Percentiles rank a stretch among this genome's conserved stretches.
Conservation (phyloP, 2,797 vertebrate genomes). For the Gallinago solitaria region DNA sequence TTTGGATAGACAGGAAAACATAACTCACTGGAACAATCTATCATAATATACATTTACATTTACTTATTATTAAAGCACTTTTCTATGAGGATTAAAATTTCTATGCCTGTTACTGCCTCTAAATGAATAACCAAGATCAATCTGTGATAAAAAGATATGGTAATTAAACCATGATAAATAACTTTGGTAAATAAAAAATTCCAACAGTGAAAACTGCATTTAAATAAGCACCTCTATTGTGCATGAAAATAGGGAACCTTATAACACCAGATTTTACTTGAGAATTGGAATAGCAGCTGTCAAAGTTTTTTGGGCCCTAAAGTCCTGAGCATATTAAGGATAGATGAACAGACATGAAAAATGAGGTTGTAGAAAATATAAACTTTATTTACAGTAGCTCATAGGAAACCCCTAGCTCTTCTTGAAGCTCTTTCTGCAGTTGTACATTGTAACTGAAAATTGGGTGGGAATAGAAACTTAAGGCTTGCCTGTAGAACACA, state of each 20-base stretch:
- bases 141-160: background rate
- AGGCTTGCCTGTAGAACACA: background rate
- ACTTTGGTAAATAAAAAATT: background rate
- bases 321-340: background rate
- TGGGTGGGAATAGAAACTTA: background rate
- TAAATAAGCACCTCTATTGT: background rate
- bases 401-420: background rate
- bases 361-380: background rate
- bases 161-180: background rate
- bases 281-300: background rate
- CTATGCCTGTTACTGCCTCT: background rate
- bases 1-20: background rate
- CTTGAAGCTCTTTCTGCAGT: background rate
- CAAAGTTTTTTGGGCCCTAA: background rate
- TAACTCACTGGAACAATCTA: background rate
- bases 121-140: background rate
- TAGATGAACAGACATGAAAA: background rate
- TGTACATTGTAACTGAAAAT: background rate
- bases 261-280: background rate
- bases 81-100: background rate
- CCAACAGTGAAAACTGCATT: background rate
- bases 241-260: background rate
- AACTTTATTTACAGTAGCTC: background rate
- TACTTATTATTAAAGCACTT: background rate
- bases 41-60: background rate